Conservation (phyloP, 2,888 invertebrate species). For the Apamea monoglypha region DNA sequence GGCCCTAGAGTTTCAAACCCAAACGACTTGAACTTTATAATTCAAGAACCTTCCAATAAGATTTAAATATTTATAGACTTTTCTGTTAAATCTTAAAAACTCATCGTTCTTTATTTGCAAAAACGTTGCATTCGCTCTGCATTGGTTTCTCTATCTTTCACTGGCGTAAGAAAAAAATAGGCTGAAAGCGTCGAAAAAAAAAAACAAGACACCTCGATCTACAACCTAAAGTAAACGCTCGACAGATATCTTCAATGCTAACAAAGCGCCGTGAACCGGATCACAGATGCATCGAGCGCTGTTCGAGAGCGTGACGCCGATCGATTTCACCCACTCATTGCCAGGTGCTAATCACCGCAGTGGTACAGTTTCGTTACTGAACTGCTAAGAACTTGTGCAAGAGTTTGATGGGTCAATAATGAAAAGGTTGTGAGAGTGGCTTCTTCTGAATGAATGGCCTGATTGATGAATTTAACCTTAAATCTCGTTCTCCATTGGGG, state of each 20-base stretch:
- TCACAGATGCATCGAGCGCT: conserved; percentile 64
- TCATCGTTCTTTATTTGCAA: not conserved
- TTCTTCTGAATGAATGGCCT: not conserved
- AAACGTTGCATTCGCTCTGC: not conserved
- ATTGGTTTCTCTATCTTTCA: not conserved
- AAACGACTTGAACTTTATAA: too few species aligned
- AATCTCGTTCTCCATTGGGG: too few species aligned
- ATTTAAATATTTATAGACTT: too few species aligned
- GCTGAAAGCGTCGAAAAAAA: not conserved
- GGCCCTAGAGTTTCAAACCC: too few species aligned
- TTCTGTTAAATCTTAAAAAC: not conserved
- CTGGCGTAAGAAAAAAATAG: not conserved
- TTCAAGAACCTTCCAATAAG: too few species aligned
- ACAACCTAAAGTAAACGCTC: not conserved
- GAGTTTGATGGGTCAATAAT: conserved; percentile 27
- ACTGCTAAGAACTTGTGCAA: conserved; percentile 22
- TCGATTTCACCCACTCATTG: conserved; percentile 63
- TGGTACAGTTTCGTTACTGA: conserved; percentile 31
- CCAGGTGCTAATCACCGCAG: conserved; percentile 39
- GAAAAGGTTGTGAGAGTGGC: not conserved
- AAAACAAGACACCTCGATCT: not conserved
- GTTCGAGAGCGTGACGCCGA: conserved; percentile 49
- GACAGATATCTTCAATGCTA: conserved; percentile 8
- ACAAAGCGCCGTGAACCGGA: conserved; percentile 55
- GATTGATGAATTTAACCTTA: too few species aligned